phyloP scores from a whole-genome alignment of 2,888 invertebrate species.

The Tetragonisca angustula region DNA sequence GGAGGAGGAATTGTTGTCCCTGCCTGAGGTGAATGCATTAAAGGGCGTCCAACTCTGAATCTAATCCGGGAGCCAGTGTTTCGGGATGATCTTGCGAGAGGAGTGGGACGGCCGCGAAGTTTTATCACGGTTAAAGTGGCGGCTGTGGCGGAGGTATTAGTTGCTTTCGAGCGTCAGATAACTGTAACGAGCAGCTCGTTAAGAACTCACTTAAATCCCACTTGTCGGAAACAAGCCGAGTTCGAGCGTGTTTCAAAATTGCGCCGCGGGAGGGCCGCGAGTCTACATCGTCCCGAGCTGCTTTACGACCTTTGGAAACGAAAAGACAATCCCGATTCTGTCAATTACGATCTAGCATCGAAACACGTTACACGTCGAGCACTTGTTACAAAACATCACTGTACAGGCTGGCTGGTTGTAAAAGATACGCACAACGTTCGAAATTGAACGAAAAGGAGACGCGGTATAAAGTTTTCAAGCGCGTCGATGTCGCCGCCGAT shows the following conservation, averaged over 20 bases:
- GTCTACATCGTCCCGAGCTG: background rate
- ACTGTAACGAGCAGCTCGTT: conserved; percentile 71
- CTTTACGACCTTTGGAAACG: conserved; percentile 43
- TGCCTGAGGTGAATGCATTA: conserved; percentile 76
- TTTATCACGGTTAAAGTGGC: conserved; percentile 57
- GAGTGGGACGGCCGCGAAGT: conserved; percentile 38
- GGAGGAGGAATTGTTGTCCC: conserved; percentile 66
- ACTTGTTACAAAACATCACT: too few species aligned
- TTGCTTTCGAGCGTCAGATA: conserved; percentile 55
- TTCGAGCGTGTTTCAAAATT: conserved; percentile 41
- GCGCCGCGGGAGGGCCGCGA: conserved; percentile 16
- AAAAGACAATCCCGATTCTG: conserved; percentile 11
- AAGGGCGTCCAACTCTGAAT: conserved; percentile 74
- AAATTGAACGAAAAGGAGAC: too few species aligned
- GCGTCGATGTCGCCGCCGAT: background rate
- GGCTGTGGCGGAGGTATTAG: conserved; percentile 61
- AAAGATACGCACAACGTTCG: too few species aligned
- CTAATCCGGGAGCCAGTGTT: conserved; percentile 77
- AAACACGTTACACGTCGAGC: too few species aligned
- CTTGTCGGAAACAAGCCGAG: conserved; percentile 58
- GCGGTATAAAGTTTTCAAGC: too few species aligned
- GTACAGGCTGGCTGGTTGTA: too few species aligned
- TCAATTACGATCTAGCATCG: background rate
- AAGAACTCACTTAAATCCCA: conserved; percentile 73
- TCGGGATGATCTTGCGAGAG: conserved; percentile 73